phyloP scores from a whole-genome alignment of 2,888 invertebrate genomes.

The Epistrophe eligans region DNA sequence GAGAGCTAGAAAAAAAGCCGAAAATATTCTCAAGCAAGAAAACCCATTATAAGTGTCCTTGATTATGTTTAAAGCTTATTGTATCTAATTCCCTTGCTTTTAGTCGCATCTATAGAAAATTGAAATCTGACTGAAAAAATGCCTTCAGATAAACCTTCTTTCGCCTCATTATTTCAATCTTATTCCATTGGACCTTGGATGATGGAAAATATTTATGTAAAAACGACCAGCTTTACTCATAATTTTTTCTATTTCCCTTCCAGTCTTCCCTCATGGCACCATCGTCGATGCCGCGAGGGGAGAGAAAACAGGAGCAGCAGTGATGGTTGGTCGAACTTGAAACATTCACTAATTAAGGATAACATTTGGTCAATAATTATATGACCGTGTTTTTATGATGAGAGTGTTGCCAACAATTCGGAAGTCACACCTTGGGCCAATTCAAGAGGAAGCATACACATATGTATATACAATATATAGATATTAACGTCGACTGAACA shows the following conservation, averaged over 20 bases:
- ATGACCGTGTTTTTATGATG: constrained; percentile 55
- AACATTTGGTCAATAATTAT: constrained; percentile 53
- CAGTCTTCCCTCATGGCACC: not conserved
- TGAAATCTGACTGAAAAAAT: constrained; percentile 23
- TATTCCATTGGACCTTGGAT: constrained; percentile 49
- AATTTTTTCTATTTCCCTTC: constrained; percentile 1
- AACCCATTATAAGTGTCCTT: constrained; percentile 5
- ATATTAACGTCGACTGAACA: constrained; percentile 43
- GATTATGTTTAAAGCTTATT: not conserved
- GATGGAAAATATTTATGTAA: constrained; percentile 20
- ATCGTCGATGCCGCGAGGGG: no score
- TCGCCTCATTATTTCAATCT: constrained; percentile 9
- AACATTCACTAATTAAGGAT: constrained; percentile 66
- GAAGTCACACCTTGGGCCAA: constrained; percentile 52
- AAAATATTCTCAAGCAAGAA: constrained; percentile 52
- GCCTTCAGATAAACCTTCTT: constrained; percentile 35
- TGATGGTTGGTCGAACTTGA: not conserved
- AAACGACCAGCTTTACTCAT: constrained; percentile 34
- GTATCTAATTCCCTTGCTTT: not conserved
- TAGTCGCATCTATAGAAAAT: constrained; percentile 10
- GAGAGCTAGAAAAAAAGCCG: not conserved
- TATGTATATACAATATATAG: not conserved
- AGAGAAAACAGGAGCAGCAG: not conserved
- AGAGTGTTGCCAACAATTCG: constrained; percentile 51
- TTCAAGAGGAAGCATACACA: constrained; percentile 32